phyloP scores from a whole-genome alignment of 2,113 vertebrate genomes.

The Neomonachus schauinslandi region DNA sequence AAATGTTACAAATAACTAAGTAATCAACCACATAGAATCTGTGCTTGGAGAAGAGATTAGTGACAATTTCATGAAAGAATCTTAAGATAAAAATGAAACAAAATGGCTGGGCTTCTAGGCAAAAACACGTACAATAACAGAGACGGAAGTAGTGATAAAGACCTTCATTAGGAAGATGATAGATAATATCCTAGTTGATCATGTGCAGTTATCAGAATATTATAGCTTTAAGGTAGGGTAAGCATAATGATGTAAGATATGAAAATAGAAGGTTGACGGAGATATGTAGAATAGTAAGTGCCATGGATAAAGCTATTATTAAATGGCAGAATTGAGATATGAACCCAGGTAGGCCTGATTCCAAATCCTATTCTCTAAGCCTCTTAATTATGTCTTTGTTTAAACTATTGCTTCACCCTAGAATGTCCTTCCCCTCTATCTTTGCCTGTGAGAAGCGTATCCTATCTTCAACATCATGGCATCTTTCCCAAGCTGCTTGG shows the following conservation, averaged over 20 bases:
- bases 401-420: neutral
- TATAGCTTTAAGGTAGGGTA: neutral
- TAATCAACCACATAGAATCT: neutral
- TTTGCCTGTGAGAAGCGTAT: neutral
- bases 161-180: neutral
- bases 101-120: neutral
- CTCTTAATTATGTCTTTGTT: neutral
- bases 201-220: neutral
- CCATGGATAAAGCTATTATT: neutral
- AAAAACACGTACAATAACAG: neutral
- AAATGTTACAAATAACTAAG: neutral
- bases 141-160: neutral
- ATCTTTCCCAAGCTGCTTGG: neutral
- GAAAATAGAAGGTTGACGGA: neutral
- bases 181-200: neutral
- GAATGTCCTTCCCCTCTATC: neutral
- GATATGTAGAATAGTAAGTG: neutral
- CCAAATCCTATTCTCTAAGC: neutral
- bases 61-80: neutral
- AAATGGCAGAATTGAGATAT: neutral
- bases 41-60: neutral
- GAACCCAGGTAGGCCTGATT: neutral
- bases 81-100: neutral
- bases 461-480: neutral
- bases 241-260: neutral